These are phyloP conservation scores for Novumbra hubbsi DNA, from an alignment of 2,797 vertebrate species.

Conservation along the genomic window DNA sequence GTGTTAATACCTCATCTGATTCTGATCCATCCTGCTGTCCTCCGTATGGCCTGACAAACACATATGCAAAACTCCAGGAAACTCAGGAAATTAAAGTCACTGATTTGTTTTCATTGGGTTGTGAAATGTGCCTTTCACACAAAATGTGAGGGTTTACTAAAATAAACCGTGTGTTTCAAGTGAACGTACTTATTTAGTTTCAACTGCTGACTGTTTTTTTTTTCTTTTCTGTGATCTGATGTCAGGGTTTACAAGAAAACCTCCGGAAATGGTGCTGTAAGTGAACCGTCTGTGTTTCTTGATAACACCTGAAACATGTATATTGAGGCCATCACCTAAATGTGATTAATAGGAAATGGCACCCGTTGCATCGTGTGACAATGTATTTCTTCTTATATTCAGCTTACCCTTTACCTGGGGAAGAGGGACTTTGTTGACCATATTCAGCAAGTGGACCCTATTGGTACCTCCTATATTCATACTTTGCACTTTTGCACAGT, in stretches of 20 bases:
- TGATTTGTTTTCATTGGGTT: background rate
- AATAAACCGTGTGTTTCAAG: background rate
- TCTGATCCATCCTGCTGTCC: background rate
- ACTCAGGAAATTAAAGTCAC: background rate
- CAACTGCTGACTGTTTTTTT: background rate
- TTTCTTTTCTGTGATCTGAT: conserved; percentile 29
- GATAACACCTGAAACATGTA: background rate
- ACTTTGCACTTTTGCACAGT: too few relatives aligned
- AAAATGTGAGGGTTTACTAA: background rate
- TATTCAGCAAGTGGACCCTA: conserved; percentile 73
- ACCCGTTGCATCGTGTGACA: background rate
- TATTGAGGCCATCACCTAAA: background rate
- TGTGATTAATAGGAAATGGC: background rate
- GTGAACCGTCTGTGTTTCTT: conserved; percentile 25
- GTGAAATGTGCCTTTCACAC: background rate
- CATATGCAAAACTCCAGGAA: background rate
- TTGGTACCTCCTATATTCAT: conserved; percentile 71
- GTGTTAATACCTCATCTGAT: background rate
- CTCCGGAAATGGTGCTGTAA: conserved; percentile 82
- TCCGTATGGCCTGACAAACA: background rate
- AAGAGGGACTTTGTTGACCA: conserved; percentile 91
- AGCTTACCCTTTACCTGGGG: conserved; percentile 88
- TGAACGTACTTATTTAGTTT: background rate
- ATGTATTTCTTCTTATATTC: background rate
- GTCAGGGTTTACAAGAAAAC: conserved; percentile 92